Base-by-base conservation (phyloP, 2,113 vertebrate genomes). In the Calyptommatus sinebrachiatus region DNA sequence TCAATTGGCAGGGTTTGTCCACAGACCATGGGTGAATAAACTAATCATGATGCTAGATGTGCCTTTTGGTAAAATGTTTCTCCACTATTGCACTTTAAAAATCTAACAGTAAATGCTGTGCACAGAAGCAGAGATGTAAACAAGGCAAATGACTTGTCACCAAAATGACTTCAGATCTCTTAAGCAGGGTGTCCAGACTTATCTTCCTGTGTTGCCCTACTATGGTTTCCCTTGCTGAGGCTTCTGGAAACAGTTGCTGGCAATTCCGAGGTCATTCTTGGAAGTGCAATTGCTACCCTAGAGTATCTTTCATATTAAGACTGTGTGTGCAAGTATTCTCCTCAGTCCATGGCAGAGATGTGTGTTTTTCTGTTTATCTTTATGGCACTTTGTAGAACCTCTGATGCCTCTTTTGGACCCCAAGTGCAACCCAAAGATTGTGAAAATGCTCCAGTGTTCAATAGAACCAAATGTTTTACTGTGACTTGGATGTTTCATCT, bases 1-100 rank as follows among this genome's bases (percentile, higher is more conserved):
- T 86, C 0, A 82, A 83, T 10, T 96, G 96, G 96, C 94, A 93
- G 1, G 92, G 95, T 9, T 89, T 94, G 53, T 96, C 95, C 14
- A 92, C 94, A 0, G 95, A 95, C 2, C 95, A 95, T 0, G 94
- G 95, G 76, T 97, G 92, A 95, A 6, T 26, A 57, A 2, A 81
- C 22, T 45, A 61, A 10, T 1, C 29, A 0, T 16, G 21, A 63
- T 28, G 20, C 71, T 60, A 20, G 24, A 21, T 22, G 89, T 85
- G 93, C 92, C 91, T 92, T 79, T 81, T 4, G 26, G 35, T 61
- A 77, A 73, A 45, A 70, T 22, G 41, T 22, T 31, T 18, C 2
- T 67, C 41, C 82, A 69, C 81, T 74, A 24, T 69, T 5, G 87
- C 89, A 62, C 73, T 78, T 80, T 84, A 62, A 35, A 1, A 12